Percentiles rank a stretch among this genome's conserved stretches.
These are phyloP conservation scores for Hyles euphorbiae DNA, from an alignment of 1,140 invertebrate species.

Conservation along the genomic window DNA sequence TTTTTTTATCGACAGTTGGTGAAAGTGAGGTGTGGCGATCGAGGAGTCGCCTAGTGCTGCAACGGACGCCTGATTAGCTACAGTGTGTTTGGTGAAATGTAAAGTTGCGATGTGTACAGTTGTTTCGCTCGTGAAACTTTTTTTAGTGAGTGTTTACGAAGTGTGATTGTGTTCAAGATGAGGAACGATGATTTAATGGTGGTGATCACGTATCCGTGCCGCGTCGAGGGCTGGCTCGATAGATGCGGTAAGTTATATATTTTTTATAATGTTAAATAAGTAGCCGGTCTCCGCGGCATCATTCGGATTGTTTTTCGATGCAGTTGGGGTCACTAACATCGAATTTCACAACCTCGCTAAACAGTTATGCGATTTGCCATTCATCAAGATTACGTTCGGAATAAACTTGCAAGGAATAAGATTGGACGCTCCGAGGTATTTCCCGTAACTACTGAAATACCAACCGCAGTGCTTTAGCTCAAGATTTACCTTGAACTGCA, in stretches of 20 bases:
- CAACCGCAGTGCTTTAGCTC: not conserved
- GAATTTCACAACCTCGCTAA: too few relatives aligned
- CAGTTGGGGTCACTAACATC: too few relatives aligned
- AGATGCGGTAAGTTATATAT: constrained; percentile 80
- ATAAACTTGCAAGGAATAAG: too few relatives aligned
- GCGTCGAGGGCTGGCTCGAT: constrained; percentile 83
- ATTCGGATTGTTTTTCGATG: too few relatives aligned
- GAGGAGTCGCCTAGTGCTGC: constrained; percentile 30
- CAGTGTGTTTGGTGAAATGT: constrained; percentile 44
- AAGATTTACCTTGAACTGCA: constrained; percentile 7
- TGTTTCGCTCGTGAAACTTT: constrained; percentile 21
- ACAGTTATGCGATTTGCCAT: too few relatives aligned
- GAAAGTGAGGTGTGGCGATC: constrained; percentile 54
- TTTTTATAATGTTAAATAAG: too few relatives aligned
- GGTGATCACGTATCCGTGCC: constrained; percentile 77
- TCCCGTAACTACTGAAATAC: too few relatives aligned
- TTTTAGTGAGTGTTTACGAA: constrained; percentile 35
- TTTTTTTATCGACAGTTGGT: constrained; percentile 51
- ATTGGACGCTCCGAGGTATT: too few relatives aligned
- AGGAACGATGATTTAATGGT: constrained; percentile 42
- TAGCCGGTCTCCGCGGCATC: too few relatives aligned
- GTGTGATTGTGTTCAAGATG: constrained; percentile 52
- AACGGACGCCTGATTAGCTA: constrained; percentile 28
- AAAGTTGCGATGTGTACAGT: constrained; percentile 34
- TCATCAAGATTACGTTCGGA: too few relatives aligned